Base-by-base conservation (phyloP, 53 echinoderm and acorn worm genomes). In the Luidia sarsii region DNA sequence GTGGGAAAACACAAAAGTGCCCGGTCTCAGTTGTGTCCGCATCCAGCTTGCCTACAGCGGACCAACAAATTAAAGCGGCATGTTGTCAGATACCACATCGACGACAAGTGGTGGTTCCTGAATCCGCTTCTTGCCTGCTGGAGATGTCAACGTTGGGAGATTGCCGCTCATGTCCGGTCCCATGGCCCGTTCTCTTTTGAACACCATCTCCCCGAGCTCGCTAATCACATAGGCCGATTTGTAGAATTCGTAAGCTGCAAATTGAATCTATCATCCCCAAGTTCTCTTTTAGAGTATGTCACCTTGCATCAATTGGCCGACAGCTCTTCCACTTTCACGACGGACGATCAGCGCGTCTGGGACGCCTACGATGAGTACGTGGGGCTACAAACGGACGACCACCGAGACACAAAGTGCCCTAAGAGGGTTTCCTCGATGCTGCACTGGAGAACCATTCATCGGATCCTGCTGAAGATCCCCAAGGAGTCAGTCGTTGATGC, bases 401-500 rank as follows among this genome's bases (percentile, higher is more conserved):
- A 68, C 11, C 48, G 68, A 0, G 48, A 48, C n/a, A 23, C 48
- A 9, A 13, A 15, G 16, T 11, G 0, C 23, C 68, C 68, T 19
- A 48, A 37, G 4, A 48, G 49, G 3, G n/a, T 49, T n/a, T 33
- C 64, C 19, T 64, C 68, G 3, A 8, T 68, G 4, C n/a, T 68
- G 1, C 68, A 68, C 18, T 68, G 68, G 68, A 46, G 49, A 13
- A 68, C 68, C 3, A 37, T 48, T 3, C 68, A 68, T 2, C 48
- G 49, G 13, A 37, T 68, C 30, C 41, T 68, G 23, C n/a, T 36
- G 35, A 18, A 13, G 38, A 64, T 16, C 61, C 28, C 31, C 32
- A 5, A 7, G 45, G 39, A 39, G 24, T 3, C 21, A 18, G 14
- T 9, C 28, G 43, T 39, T 5, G 66, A 66, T 4, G 0, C 66